Percentiles rank a stretch among this genome's conserved stretches.
These are phyloP conservation scores for Picathartes gymnocephalus DNA, from an alignment of 2,113 vertebrate species.

Conservation along the genomic window DNA sequence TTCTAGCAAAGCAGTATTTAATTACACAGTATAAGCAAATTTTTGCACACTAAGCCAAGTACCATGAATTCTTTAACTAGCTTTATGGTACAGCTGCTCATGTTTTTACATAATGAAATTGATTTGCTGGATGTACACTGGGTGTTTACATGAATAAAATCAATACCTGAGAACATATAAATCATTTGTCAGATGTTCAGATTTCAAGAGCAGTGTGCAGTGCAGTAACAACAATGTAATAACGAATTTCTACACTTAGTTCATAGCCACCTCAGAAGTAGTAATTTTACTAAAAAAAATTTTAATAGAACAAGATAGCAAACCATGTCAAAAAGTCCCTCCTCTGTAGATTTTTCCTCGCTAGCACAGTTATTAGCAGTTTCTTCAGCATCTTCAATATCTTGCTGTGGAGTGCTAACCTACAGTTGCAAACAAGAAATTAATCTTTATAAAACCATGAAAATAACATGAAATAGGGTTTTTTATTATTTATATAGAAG, in stretches of 20 bases:
- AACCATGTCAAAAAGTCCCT: slow-evolving; percentile 93
- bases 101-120: not conserved
- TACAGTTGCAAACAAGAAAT: slow-evolving; percentile 42
- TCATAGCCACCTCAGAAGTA: not conserved
- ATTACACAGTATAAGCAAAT: not conserved
- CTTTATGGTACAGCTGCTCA: not conserved
- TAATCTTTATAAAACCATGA: not conserved
- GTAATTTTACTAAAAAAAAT: not conserved
- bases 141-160: not conserved
- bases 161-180: not conserved
- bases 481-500: not conserved
- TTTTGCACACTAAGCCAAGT: not conserved
- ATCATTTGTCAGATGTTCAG: not conserved
- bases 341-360: slow-evolving; percentile 59
- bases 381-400: slow-evolving; percentile 88
- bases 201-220: not conserved
- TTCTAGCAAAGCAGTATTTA: not conserved
- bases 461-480: not conserved
- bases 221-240: not conserved
- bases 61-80: not conserved
- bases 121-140: not conserved
- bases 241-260: not conserved
- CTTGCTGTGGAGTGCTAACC: slow-evolving; percentile 85
- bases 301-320: not conserved
- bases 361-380: slow-evolving; percentile 17